Base-by-base conservation (phyloP, 2,113 vertebrate species). In the Oncorhynchus gorbuscha region DNA sequence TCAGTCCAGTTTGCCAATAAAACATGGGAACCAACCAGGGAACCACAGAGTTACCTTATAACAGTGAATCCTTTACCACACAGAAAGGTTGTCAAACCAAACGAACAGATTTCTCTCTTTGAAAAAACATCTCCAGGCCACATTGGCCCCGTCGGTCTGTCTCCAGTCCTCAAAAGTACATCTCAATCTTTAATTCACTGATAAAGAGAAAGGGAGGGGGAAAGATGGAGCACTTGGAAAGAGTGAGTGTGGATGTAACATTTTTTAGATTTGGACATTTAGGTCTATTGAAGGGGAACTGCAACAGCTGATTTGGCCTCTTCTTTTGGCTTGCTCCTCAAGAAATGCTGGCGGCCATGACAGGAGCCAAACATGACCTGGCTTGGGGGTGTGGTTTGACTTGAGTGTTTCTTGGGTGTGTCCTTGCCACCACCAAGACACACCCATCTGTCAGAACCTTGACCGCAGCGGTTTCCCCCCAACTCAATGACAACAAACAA, bases 11-110 rank as follows among this genome's bases (percentile, higher is more conserved):
- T 91, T 89, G 80, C 80, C 92, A 90, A 94, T 93, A 91, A 94
- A 93, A 94, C 89, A 89, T 81, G 58, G 26, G 79, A 78, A 87
- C 84, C 89, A 75, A 87, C 84, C 82, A 76, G 84, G 79, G 79
- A 87, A 84, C 89, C 83, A 90, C 90, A 85, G 90, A 89, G 91
- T 85, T 90, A 81, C 90, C 91, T 92, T 90, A 90, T 81, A 66
- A 83, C 76, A 82, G 83, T 94, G 90, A 94, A 94, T 94, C 90
- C 94, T 94, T 93, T 89, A 93, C 85, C 81, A 83, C 32, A 49
- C 12, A 45, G 45, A 18, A 84, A 89, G 87, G 88, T 89, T 85
- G 85, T 88, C 87, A 81, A 79, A 82, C 75, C 71, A 35, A 81
- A 88, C 9, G 83, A 80, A 86, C 81, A 2, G 58, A 22, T 14